These are phyloP conservation scores for Drosophila gaucha DNA, from an alignment of 2,888 invertebrate genomes.

Conservation along the genomic window DNA sequence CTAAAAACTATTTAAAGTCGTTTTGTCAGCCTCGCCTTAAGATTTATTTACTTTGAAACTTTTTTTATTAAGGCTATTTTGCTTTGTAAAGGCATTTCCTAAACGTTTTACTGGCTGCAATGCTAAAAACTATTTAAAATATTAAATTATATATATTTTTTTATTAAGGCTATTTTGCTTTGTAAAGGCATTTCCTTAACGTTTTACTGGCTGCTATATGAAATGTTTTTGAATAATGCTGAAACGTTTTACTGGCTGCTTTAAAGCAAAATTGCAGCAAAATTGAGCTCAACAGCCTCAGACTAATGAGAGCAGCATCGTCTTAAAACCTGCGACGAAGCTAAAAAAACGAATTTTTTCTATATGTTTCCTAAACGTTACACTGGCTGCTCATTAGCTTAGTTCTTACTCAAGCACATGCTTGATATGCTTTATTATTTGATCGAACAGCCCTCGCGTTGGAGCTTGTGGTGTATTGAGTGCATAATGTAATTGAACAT, in stretches of 20 bases:
- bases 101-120: not conserved
- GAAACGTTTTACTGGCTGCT: slow-evolving; percentile 5
- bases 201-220: not conserved
- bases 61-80: not conserved
- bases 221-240: not conserved
- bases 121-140: too few relatives aligned
- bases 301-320: too few relatives aligned
- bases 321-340: too few relatives aligned
- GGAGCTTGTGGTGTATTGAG: not conserved
- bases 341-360: too few relatives aligned
- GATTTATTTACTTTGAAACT: too few relatives aligned
- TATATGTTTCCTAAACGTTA: not conserved
- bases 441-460: slow-evolving; percentile 6
- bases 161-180: too few relatives aligned
- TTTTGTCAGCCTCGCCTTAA: not conserved
- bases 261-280: too few relatives aligned
- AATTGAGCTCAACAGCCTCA: too few relatives aligned
- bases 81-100: not conserved
- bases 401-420: too few relatives aligned
- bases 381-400: slow-evolving; percentile 1
- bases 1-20: not conserved
- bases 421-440: too few relatives aligned
- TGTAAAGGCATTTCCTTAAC: not conserved
- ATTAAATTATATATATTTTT: too few relatives aligned
- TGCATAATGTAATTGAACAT: slow-evolving; percentile 23